Evolutionary conservation across 2,113 vertebrate genomes (phyloP), one percentile per base, ranked within the genome.

Genomic region (Cervus canadensis): DNA sequence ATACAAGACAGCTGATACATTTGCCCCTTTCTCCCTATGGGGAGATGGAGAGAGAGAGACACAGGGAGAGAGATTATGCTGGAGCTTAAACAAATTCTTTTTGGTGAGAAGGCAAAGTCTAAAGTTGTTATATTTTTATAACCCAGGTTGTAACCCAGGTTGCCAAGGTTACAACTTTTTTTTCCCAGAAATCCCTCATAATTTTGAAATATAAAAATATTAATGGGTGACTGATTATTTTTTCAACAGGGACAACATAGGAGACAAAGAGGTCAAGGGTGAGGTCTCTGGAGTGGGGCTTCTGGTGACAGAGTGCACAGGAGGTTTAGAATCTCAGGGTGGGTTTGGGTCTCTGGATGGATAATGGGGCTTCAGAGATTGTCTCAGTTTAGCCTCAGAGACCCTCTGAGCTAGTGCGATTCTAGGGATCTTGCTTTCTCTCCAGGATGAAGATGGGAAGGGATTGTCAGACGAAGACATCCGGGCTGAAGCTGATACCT

Each of bases 401-500:
- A 4, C 13, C 15, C 14, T 54, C 33, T 60, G 81, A 94, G 30
- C 25, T 36, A 30, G 54, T 56, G 12, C n/a, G 36, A 71, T 40
- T 2, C 21, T 33, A 3, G 11, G 19, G 26, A 1, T 78, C 23
- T 78, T 94, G 11, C 7, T 50, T 79, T 87, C n/a, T 94, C 23
- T 64, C 6, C 98, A 99, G 99, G 99, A 99, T 54, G 99, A 99
- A 95, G 98, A 99, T 0, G 99, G 99, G 62, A 98, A 97, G 1
- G 92, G 97, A 2, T 83, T 99, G 3, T 99, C 99, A 0, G 99
- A 99, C 0, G 98, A 99, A 87, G 99, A 99, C 85, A 99, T 99
- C 9, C 92, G 99, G 67, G 99, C 99, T 0, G 99, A 99, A 56
- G 99, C 99, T 0, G 98, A 99, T 95, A 99, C 99, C 33, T 99